Percentiles rank a stretch among this genome's conserved stretches.
Evolutionary conservation across 2,113 vertebrate genomes (phyloP).

Genomic region (Lynx canadensis): DNA sequence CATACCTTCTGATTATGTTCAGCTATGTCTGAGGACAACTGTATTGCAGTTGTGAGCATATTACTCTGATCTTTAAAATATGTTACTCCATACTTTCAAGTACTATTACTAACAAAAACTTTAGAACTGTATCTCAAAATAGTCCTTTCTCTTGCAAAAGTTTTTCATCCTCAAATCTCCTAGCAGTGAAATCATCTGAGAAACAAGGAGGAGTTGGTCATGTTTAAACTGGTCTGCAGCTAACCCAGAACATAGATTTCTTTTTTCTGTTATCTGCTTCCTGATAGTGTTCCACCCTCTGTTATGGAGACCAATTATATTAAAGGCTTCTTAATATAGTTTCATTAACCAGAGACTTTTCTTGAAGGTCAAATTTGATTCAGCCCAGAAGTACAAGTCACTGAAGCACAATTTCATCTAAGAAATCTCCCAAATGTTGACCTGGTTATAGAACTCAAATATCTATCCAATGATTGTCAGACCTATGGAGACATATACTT

Average conservation of each 20-base stretch:
- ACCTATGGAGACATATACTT: neutral
- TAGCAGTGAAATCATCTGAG: neutral
- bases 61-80: neutral
- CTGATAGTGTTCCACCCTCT: neutral
- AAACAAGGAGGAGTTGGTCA: neutral
- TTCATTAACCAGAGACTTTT: neutral
- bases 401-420: neutral
- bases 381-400: neutral
- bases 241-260: neutral
- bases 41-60: neutral
- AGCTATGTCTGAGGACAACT: neutral
- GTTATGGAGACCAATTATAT: neutral
- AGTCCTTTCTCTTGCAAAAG: neutral
- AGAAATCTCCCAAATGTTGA: neutral
- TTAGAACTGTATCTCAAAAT: neutral
- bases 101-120: neutral
- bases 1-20: neutral
- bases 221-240: neutral
- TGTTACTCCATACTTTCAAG: neutral
- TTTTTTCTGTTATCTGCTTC: neutral
- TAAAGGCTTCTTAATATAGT: neutral
- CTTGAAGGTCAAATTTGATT: slow-evolving; percentile 7
- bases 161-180: neutral
- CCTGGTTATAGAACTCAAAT: neutral
- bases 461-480: neutral